These are phyloP conservation scores for Hipparchia sbordonii DNA, from an alignment of 2,888 invertebrate genomes.

Conservation along the genomic window DNA sequence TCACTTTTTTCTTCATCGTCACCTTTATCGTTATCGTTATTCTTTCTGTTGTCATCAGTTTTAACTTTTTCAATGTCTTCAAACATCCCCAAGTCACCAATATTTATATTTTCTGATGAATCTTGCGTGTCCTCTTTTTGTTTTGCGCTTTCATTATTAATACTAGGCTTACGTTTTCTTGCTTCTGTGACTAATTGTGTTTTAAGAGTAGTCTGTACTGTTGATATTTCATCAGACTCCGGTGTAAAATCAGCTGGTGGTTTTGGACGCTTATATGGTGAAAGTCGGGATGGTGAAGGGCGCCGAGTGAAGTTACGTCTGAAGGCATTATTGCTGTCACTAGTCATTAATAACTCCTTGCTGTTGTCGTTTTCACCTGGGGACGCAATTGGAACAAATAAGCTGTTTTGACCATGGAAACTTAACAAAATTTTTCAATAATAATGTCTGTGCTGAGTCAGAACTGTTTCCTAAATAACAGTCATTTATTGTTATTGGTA, in stretches of 20 bases:
- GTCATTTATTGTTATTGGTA: too few relatives aligned
- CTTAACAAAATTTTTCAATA: background rate
- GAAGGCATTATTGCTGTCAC: constrained; percentile 72
- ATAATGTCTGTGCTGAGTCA: too few relatives aligned
- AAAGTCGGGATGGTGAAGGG: constrained; percentile 63
- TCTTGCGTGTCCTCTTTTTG: constrained; percentile 31
- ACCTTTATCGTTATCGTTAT: background rate
- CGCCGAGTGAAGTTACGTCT: constrained; percentile 68
- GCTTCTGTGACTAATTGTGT: constrained; percentile 16
- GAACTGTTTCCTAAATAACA: too few relatives aligned
- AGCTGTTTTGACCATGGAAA: background rate
- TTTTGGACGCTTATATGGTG: constrained; percentile 57
- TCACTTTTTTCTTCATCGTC: constrained; percentile 28
- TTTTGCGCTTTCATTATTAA: constrained; percentile 48
- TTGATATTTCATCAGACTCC: constrained; percentile 33
- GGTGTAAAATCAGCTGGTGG: constrained; percentile 37
- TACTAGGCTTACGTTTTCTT: constrained; percentile 29
- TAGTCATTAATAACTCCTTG: constrained; percentile 84
- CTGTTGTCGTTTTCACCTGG: constrained; percentile 83
- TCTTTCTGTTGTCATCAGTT: constrained; percentile 31
- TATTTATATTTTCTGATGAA: constrained; percentile 45
- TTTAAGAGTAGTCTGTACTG: constrained; percentile 9
- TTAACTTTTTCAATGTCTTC: constrained; percentile 53
- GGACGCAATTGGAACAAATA: background rate
- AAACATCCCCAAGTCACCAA: constrained; percentile 60